Percentiles rank a stretch among this genome's conserved stretches.
Evolutionary conservation across 2,797 vertebrate species (phyloP).

Genomic region (Enteromius radiatus): DNA sequence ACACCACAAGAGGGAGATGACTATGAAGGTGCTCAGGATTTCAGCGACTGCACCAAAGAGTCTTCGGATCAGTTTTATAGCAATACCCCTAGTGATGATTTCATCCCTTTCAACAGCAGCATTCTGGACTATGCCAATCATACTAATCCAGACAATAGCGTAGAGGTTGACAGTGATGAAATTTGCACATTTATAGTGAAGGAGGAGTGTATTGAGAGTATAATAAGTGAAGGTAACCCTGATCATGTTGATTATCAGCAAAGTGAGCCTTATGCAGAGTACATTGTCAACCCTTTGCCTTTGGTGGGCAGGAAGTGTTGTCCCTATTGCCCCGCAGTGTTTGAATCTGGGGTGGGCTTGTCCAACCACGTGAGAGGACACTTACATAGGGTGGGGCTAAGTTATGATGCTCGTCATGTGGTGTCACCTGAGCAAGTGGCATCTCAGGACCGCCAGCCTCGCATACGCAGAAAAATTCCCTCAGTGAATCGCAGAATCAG

Average conservation of each 20-base stretch:
- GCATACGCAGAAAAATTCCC: slow-evolving; percentile 84
- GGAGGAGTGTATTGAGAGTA: slow-evolving; percentile 69
- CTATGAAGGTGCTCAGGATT: slow-evolving; percentile 78
- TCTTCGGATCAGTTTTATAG: slow-evolving; percentile 52
- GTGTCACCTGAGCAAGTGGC: slow-evolving; percentile 93
- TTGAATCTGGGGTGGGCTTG: slow-evolving; percentile 92
- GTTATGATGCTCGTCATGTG: slow-evolving; percentile 90
- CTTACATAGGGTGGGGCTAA: slow-evolving; percentile 90
- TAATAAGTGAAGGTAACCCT: slow-evolving; percentile 70
- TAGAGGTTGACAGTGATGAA: slow-evolving; percentile 66
- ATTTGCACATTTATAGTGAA: slow-evolving; percentile 74
- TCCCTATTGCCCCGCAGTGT: slow-evolving; percentile 90
- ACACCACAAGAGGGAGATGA: slow-evolving; percentile 82
- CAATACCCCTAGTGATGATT: slow-evolving; percentile 63
- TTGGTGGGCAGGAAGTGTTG: slow-evolving; percentile 85
- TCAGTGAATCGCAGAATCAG: slow-evolving; percentile 81
- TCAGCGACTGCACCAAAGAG: slow-evolving; percentile 32
- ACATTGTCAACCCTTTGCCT: slow-evolving; percentile 80
- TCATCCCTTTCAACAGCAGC: slow-evolving; percentile 66
- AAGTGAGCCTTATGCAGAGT: slow-evolving; percentile 72
- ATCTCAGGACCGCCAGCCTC: slow-evolving; percentile 87
- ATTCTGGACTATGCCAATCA: slow-evolving; percentile 45
- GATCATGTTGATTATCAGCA: slow-evolving; percentile 75
- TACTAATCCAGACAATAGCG: slow-evolving; percentile 50
- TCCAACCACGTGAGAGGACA: slow-evolving; percentile 94